A percentile compares a stretch with the other conserved stretches of the same genome.
Evolutionary conservation across 1,140 invertebrate genomes (phyloP).

Genomic region (Bilobella aurantiaca): DNA sequence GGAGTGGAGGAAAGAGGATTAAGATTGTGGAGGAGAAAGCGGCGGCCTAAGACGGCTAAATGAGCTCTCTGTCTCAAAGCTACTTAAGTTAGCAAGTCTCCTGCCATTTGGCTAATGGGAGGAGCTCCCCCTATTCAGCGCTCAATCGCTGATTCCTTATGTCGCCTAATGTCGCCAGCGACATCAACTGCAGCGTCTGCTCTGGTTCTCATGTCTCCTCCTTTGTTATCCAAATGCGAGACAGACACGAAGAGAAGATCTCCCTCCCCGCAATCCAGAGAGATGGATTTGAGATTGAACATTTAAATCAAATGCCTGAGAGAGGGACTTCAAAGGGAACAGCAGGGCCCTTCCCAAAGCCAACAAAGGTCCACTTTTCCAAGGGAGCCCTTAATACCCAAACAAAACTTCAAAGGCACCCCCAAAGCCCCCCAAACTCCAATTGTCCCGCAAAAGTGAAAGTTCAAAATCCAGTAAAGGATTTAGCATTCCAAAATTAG

Average conservation of each 20-base stretch:
- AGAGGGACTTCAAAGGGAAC: background rate
- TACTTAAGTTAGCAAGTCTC: constrained; percentile 9
- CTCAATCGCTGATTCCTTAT: no score
- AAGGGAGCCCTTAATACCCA: background rate
- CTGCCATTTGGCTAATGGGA: constrained; percentile 8
- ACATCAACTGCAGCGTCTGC: background rate
- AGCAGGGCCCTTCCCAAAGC: background rate
- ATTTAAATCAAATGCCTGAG: background rate
- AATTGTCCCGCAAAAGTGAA: background rate
- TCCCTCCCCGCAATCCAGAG: background rate
- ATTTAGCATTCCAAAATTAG: background rate
- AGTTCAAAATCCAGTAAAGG: background rate
- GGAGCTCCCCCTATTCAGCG: background rate
- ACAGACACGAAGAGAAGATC: background rate
- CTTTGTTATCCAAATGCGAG: background rate
- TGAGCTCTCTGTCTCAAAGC: background rate
- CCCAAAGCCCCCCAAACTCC: background rate
- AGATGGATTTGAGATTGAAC: no score
- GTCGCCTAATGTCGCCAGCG: background rate
- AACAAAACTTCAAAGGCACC: background rate
- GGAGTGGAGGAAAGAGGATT: constrained; percentile 1
- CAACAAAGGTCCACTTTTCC: background rate
- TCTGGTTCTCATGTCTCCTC: background rate
- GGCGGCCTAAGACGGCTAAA: background rate
- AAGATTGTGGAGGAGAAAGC: background rate